Evolutionary conservation across 2,113 vertebrate genomes (phyloP).

Genomic region (Pantherophis guttatus): DNA sequence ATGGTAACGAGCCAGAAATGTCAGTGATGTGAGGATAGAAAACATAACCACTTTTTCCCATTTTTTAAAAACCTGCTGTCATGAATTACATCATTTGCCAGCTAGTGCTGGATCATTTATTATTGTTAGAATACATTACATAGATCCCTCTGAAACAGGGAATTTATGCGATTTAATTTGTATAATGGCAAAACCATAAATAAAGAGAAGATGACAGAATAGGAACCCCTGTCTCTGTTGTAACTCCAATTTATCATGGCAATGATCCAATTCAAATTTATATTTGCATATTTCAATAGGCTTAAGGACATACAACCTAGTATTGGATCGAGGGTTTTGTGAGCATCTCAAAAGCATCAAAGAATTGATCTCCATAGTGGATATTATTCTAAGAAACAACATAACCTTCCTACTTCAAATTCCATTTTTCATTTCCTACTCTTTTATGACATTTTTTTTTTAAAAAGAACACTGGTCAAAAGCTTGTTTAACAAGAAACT

Average conservation of each 20-base stretch:
- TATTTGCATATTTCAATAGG: background rate
- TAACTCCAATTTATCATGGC: background rate
- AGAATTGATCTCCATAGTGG: background rate
- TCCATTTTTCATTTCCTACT: too few species aligned
- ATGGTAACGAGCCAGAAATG: constrained; percentile 46
- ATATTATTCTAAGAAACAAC: background rate
- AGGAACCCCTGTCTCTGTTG: background rate
- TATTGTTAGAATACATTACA: constrained; percentile 1
- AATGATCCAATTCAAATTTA: background rate
- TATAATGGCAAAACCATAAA: constrained; percentile 1
- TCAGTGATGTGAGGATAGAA: background rate
- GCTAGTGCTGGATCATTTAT: background rate
- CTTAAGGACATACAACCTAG: background rate
- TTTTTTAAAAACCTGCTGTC: background rate
- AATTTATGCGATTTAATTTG: background rate
- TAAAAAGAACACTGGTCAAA: background rate
- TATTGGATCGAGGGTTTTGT: background rate
- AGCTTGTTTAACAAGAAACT: background rate
- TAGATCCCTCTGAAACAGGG: constrained; percentile 6
- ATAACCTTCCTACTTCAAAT: background rate
- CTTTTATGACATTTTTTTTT: background rate
- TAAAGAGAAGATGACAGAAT: background rate
- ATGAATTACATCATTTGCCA: background rate
- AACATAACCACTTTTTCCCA: constrained; percentile 16
- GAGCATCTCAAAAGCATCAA: background rate